A percentile compares a stretch with the other conserved stretches of the same genome.
Conservation (phyloP, 2,888 invertebrate genomes). For the Cryptus viduatorius region DNA sequence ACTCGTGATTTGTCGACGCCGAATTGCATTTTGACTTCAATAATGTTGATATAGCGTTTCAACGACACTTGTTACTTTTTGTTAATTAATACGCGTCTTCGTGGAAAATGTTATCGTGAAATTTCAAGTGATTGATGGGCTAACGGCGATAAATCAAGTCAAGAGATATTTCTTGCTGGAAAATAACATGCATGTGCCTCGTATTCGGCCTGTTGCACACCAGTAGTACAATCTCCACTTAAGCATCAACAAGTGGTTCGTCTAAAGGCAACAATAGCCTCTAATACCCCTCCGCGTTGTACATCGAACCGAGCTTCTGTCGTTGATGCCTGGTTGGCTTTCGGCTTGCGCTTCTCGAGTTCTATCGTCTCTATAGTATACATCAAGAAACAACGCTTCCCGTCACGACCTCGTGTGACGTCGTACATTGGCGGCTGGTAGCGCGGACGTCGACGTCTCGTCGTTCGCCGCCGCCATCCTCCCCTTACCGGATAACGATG, state of each 20-base stretch:
- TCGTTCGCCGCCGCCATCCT: background rate
- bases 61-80: background rate
- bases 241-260: conserved; percentile 79
- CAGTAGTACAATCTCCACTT: conserved; percentile 68
- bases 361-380: conserved; percentile 12
- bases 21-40: too few relatives aligned
- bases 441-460: conserved; percentile 58
- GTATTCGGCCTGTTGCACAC: conserved; percentile 62
- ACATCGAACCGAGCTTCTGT: conserved; percentile 40
- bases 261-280: conserved; percentile 76
- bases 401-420: conserved; percentile 50
- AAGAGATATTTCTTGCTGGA: conserved; percentile 43
- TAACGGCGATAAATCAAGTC: conserved; percentile 49
- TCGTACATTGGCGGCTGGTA: conserved; percentile 16
- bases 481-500: conserved; percentile 35
- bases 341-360: conserved; percentile 45
- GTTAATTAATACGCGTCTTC: background rate
- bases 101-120: conserved; percentile 1
- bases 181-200: conserved; percentile 37
- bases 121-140: conserved; percentile 33
- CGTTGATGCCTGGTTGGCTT: conserved; percentile 40
- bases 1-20: background rate
- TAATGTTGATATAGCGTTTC: background rate
- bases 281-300: conserved; percentile 43
- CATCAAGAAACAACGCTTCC: conserved; percentile 46